Percentiles rank a stretch among this genome's conserved stretches.
These are phyloP conservation scores for Austrofundulus limnaeus DNA, from an alignment of 2,113 vertebrate species.

Conservation along the genomic window DNA sequence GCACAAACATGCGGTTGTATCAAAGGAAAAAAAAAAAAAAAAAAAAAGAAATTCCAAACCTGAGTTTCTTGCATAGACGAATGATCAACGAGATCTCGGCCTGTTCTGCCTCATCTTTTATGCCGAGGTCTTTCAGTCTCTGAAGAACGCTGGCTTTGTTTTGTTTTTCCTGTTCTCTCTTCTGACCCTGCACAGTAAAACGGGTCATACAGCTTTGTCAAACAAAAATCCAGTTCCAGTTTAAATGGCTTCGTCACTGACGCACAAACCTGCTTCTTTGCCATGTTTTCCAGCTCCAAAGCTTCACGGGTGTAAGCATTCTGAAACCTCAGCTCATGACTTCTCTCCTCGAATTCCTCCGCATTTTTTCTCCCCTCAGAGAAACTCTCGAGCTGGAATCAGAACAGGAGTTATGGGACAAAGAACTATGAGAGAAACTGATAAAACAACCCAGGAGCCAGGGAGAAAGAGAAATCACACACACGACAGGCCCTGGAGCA, in stretches of 20 bases:
- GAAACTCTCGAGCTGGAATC: constrained; percentile 76
- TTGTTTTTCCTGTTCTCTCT: constrained; percentile 78
- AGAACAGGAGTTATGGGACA: constrained; percentile 3
- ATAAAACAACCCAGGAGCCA: too few relatives aligned
- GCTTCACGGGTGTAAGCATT: constrained; percentile 72
- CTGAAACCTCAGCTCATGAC: constrained; percentile 72
- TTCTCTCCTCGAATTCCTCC: constrained; percentile 77
- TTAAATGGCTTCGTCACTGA: not conserved
- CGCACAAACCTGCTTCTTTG: constrained; percentile 79
- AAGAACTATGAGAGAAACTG: not conserved
- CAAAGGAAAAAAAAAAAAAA: too few relatives aligned
- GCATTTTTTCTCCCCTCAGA: constrained; percentile 67
- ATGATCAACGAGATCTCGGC: constrained; percentile 69
- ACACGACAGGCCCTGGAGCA: too few relatives aligned
- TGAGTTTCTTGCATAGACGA: constrained; percentile 73
- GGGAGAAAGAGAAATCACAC: too few relatives aligned
- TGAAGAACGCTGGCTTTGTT: constrained; percentile 53
- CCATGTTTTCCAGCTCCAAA: constrained; percentile 76
- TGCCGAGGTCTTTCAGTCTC: not conserved
- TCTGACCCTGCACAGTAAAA: constrained; percentile 68
- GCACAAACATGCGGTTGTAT: too few relatives aligned
- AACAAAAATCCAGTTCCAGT: not conserved
- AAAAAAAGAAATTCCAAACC: constrained; percentile 66
- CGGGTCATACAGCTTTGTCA: not conserved
- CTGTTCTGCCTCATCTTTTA: constrained; percentile 38